phyloP scores from a whole-genome alignment of 2,113 vertebrate genomes.

The Mustelus asterias region DNA sequence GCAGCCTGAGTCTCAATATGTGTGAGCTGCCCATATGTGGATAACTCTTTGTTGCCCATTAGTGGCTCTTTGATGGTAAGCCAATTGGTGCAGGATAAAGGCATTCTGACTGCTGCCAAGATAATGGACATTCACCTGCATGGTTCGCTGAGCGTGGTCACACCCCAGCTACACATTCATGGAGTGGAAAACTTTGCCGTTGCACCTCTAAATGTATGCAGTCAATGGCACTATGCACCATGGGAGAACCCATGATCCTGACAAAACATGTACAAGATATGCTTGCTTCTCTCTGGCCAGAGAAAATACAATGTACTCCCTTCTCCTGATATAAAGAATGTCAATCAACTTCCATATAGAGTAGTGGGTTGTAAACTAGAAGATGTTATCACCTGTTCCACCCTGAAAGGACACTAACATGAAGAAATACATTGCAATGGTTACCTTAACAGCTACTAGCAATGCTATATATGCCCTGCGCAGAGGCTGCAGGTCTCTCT shows the following conservation, averaged over 20 bases:
- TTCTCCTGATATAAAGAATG: background rate
- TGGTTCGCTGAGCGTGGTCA: background rate
- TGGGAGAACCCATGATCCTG: background rate
- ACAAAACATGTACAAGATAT: background rate
- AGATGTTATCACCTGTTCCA: background rate
- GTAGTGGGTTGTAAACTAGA: background rate
- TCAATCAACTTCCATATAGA: background rate
- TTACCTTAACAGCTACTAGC: background rate
- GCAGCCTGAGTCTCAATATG: background rate
- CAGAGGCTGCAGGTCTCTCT: background rate
- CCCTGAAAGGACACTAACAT: background rate
- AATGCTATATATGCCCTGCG: background rate
- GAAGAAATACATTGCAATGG: background rate
- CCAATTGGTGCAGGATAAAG: background rate
- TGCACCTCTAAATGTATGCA: background rate
- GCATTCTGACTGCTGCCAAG: background rate
- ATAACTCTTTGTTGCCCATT: too few species aligned
- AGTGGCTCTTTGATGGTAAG: background rate
- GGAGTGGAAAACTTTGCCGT: background rate
- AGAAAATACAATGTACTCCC: background rate
- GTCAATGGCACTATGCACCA: background rate
- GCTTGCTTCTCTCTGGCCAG: background rate
- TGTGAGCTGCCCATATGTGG: background rate
- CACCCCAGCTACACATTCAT: too few species aligned
- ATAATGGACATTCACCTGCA: background rate